Evolutionary conservation across 92 coral and sea anemone species (phyloP).

Genomic region (Virgularia gustaviana): DNA sequence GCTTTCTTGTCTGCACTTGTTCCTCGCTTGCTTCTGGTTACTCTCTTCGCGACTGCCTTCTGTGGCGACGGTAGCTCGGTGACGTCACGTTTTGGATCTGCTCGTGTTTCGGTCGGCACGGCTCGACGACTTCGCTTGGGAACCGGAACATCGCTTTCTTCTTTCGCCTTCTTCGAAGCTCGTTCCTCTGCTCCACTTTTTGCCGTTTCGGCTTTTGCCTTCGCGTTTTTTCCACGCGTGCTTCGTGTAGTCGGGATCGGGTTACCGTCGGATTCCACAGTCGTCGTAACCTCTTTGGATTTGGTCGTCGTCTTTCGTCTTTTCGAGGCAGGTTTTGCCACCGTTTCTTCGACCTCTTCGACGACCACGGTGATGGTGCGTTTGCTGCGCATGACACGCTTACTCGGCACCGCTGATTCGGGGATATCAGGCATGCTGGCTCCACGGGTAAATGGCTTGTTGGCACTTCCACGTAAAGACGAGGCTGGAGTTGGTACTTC

Average conservation of each 20-base stretch:
- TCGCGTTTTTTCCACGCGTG: slow-evolving; percentile 38
- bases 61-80: too few relatives aligned
- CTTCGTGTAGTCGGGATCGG: neutral
- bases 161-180: neutral
- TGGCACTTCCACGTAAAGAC: slow-evolving; percentile 34
- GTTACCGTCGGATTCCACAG: neutral
- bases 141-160: neutral
- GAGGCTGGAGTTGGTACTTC: slow-evolving; percentile 72
- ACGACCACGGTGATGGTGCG: neutral
- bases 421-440: neutral
- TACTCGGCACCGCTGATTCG: neutral
- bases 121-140: neutral
- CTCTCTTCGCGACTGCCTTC: neutral
- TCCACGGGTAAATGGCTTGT: slow-evolving; percentile 2
- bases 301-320: neutral
- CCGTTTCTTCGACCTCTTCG: slow-evolving; percentile 4
- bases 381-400: slow-evolving; percentile 5
- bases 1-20: neutral
- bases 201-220: neutral
- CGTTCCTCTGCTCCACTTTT: neutral
- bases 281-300: neutral
- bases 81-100: too few relatives aligned
- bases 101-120: neutral
- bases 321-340: neutral
- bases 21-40: neutral